Evolutionary conservation across 2,797 vertebrate genomes (phyloP), one percentile per base, ranked within the genome.

Genomic region (Paramormyrops hopkinsi): DNA sequence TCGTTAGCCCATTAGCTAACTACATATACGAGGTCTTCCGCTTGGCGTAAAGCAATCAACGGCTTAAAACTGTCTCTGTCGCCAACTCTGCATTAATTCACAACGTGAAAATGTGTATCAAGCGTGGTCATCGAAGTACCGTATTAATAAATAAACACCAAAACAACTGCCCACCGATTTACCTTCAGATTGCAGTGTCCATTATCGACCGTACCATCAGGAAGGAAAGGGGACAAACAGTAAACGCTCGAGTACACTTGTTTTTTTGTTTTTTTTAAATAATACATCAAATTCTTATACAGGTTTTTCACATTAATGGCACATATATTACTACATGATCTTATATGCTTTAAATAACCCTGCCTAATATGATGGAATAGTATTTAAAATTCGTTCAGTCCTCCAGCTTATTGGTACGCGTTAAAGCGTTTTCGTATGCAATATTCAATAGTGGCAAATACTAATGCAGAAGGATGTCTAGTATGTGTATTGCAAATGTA

Each of bases 141-240:
- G 2, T 53, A 5, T 76, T 0, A 46, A 87, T 89, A 91, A 91
- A 86, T 73, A 88, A 90, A 92, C 94, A 93, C 41, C 41, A 65
- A 82, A 83, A 56, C 69, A 87, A 25, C 76, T n/a, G 65, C 22
- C 25, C 48, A 37, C n/a, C 51, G 53, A 82, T 93, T 95, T 96
- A 96, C 96, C 95, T 93, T 94, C 89, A 93, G 88, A 90, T 91
- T 90, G 91, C 91, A 93, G 94, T 89, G 89, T 92, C 96, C 96
- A 97, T 96, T 94, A 92, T 94, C 91, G 95, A 46, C 92, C 11
- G 91, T 91, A 91, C 95, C 94, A 97, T 92, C 90, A 65, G 33
- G 9, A 0, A 0, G 0, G n/a, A 53, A 2, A 0, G 37, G 11
- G 90, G 79, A 54, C 22, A 48, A 6, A 59, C 19, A 54, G 14